Base-by-base conservation (phyloP, 2,888 invertebrate genomes). In the Metallyticus violacea region DNA sequence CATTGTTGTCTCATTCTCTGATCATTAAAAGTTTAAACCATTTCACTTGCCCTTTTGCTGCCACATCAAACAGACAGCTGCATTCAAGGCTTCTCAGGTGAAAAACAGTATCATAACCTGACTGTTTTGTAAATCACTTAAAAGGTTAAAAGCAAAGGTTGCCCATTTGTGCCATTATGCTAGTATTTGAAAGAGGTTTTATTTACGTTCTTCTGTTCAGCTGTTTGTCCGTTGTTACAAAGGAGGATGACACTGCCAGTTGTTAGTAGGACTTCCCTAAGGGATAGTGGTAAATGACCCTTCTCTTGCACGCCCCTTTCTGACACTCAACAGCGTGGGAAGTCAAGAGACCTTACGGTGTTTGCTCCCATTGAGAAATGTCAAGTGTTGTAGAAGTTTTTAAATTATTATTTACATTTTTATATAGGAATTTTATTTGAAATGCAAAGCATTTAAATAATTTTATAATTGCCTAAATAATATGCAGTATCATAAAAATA, bases 251-350 rank as follows among this genome's bases (percentile, higher is more conserved):
- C 40, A 62, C 40, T 62, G 40, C 40, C 15, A 62, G 40, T 62
- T 62, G 40, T 62, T 62, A 62, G 40, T 15, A 62, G 40, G 40
- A 62, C 22, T 62, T 62, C 40, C 40, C 40, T 62, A 9, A 62
- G 40, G 40, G 15, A 9, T 22, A 62, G 40, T 62, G 40, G 40
- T n/a, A 82, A 81, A 82, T 82, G 82, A 82, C 82, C 76, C 6
- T 76, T 26, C 40, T 26, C n/a, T 40, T 2, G 9, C 40, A 82
- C 76, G 82, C 76, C 82, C 76, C 76, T 76, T 40, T 82, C 40
- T 82, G 82, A 26, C 82, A 76, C 15, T 62, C 30, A 62, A 82
- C 26, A 82, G 62, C 82, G 82, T 82, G 82, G 82, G 82, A 82
- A 82, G 76, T 4, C 79, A 62, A 9, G 40, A 9, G 40, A 4